phyloP scores from a whole-genome alignment of 2,888 invertebrate species.

The Napeogenes sylphis region DNA sequence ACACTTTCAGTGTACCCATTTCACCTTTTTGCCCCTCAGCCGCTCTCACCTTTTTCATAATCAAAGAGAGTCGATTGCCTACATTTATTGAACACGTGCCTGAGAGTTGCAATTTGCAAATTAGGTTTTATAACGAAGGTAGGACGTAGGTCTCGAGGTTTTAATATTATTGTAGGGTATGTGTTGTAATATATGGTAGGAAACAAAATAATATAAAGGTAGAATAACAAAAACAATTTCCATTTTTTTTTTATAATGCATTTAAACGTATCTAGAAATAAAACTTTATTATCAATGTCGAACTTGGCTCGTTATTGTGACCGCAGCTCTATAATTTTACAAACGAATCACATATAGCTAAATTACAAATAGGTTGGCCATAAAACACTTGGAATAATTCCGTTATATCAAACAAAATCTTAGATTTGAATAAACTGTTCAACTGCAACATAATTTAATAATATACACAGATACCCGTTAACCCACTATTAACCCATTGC shows the following conservation, averaged over 20 bases:
- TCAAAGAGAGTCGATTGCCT: conserved; percentile 60
- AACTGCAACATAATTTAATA: too few relatives aligned
- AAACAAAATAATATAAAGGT: too few relatives aligned
- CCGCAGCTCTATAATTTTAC: conserved; percentile 31
- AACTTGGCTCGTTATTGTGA: conserved; percentile 49
- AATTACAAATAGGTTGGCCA: background rate
- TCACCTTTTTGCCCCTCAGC: conserved; percentile 56
- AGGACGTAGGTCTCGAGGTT: background rate
- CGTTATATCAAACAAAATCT: too few relatives aligned
- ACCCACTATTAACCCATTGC: too few relatives aligned
- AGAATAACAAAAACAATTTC: too few relatives aligned
- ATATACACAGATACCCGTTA: too few relatives aligned
- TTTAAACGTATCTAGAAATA: background rate
- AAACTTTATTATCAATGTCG: conserved; percentile 29
- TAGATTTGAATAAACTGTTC: too few relatives aligned
- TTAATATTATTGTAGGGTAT: background rate
- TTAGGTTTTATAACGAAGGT: conserved; percentile 33
- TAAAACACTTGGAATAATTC: conserved; percentile 13
- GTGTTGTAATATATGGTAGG: too few relatives aligned
- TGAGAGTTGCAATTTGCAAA: conserved; percentile 45
- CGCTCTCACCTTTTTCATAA: conserved; percentile 63
- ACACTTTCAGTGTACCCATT: conserved; percentile 59
- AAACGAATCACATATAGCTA: conserved; percentile 21
- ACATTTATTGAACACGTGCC: conserved; percentile 54
- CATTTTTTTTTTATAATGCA: background rate